Evolutionary conservation across 2,888 invertebrate genomes (phyloP).

Genomic region (Malthinus flaveolus): DNA sequence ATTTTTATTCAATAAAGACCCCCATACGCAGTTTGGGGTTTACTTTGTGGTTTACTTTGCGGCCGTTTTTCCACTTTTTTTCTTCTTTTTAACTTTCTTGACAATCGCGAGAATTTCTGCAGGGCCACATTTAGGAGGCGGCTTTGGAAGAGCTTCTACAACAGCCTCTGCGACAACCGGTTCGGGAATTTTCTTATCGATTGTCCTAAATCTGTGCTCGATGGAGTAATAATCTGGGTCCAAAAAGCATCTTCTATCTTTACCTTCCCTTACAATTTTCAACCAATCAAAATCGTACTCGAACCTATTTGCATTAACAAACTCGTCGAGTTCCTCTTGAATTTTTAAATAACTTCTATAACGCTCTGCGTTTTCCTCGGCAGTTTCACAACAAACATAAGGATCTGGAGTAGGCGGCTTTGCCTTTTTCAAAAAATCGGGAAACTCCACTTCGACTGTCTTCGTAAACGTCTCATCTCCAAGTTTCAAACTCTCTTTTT

Average conservation of each 20-base stretch:
- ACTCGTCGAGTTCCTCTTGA: slow-evolving; percentile 49
- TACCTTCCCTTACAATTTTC: slow-evolving; percentile 58
- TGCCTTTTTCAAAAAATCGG: slow-evolving; percentile 61
- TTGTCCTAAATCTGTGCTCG: background rate
- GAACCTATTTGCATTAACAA: slow-evolving; percentile 57
- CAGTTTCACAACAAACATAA: slow-evolving; percentile 46
- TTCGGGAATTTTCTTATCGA: background rate
- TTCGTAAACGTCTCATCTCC: slow-evolving; percentile 68
- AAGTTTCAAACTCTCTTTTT: slow-evolving; percentile 61
- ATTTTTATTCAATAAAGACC: no score
- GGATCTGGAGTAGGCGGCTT: slow-evolving; percentile 53
- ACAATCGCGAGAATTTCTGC: background rate
- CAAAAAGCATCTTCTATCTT: slow-evolving; percentile 56
- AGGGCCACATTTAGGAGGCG: background rate
- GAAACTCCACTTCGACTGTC: slow-evolving; percentile 64
- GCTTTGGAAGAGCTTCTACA: background rate
- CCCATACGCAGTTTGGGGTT: no score
- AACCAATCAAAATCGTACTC: slow-evolving; percentile 61
- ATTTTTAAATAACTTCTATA: slow-evolving; percentile 54
- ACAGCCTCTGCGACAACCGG: background rate
- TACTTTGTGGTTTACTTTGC: no score
- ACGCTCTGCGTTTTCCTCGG: slow-evolving; percentile 50
- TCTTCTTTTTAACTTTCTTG: background rate
- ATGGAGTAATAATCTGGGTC: slow-evolving; percentile 41
- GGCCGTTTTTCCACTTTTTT: background rate